phyloP scores from a whole-genome alignment of 2,888 invertebrate genomes.

The Drosophila basisetae region DNA sequence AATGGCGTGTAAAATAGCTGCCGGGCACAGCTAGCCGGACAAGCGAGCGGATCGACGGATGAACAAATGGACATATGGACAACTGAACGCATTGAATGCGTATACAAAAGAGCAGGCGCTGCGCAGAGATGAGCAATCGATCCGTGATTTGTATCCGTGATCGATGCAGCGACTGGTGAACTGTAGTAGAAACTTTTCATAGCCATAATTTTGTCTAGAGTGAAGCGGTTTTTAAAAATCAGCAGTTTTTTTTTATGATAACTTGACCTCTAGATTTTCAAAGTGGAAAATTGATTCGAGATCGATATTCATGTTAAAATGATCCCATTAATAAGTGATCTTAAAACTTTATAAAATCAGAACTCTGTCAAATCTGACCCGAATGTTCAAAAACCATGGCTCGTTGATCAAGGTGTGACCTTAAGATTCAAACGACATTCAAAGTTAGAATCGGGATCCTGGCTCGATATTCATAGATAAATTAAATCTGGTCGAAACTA shows the following conservation, averaged over 20 bases:
- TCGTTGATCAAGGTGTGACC: not conserved
- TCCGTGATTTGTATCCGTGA: not conserved
- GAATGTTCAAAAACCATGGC: no score
- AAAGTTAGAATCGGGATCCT: no score
- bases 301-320: no score
- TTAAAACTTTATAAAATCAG: no score
- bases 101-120: slow-evolving; percentile 8
- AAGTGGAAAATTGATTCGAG: no score
- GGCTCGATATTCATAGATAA: no score
- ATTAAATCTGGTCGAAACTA: no score
- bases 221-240: no score
- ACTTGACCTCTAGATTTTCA: no score
- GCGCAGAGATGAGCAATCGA: slow-evolving; percentile 39
- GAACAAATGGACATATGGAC: slow-evolving; percentile 38
- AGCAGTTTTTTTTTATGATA: no score
- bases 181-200: not conserved
- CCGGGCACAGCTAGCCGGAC: slow-evolving; percentile 52
- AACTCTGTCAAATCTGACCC: not conserved
- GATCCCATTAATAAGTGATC: no score
- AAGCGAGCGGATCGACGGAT: slow-evolving; percentile 26
- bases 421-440: not conserved
- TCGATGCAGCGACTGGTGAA: not conserved
- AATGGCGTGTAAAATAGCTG: slow-evolving; percentile 79
- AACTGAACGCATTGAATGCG: slow-evolving; percentile 12
- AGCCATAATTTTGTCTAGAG: no score